Conservation (phyloP, 2,797 vertebrate genomes). For the Myotis daubentonii region DNA sequence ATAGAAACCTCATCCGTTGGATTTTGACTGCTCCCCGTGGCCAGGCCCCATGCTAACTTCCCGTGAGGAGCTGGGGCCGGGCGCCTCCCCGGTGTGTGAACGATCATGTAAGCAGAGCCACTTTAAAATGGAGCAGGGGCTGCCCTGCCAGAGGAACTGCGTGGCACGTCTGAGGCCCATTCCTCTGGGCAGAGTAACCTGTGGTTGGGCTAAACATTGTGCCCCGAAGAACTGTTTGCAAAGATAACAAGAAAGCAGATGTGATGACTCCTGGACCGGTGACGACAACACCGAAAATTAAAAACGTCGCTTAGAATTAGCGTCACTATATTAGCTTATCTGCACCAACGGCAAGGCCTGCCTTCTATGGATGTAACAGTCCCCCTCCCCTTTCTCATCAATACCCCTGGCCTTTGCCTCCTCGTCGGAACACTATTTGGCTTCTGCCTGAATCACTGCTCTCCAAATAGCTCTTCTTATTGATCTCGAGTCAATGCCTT, state of each 20-base stretch:
- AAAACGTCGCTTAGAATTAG: too few relatives aligned
- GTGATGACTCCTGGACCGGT: neutral
- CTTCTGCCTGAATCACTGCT: neutral
- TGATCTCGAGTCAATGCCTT: neutral
- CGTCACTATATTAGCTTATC: neutral
- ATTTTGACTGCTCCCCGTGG: neutral
- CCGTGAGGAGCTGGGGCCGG: too few relatives aligned
- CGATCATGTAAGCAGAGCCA: neutral
- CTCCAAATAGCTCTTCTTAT: neutral
- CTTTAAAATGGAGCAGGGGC: neutral
- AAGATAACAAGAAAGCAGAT: neutral
- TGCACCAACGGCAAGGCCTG: neutral
- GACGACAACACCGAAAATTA: neutral
- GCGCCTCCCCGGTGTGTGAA: neutral
- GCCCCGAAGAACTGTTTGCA: neutral
- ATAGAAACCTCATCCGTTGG: accelerated
- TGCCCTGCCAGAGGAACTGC: neutral
- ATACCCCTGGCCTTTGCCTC: neutral
- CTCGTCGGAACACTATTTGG: neutral
- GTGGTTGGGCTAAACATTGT: neutral
- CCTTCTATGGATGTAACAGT: neutral
- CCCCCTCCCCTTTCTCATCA: neutral
- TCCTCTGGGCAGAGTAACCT: neutral
- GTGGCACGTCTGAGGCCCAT: neutral
- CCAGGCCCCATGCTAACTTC: neutral